phyloP scores from a whole-genome alignment of 2,888 invertebrate species.

The Oscheius myriophilus region DNA sequence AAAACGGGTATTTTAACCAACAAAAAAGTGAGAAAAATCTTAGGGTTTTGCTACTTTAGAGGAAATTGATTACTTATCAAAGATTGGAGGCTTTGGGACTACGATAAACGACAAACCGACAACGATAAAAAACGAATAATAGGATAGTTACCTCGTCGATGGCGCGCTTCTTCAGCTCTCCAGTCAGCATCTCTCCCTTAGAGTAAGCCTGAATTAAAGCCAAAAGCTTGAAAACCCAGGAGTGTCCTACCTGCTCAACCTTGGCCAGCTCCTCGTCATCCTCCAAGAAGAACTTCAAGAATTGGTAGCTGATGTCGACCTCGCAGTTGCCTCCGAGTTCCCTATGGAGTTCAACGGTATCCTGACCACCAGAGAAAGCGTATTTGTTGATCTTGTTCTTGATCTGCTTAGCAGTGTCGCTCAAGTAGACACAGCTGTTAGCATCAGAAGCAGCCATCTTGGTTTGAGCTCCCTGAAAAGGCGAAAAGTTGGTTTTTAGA shows the following conservation, averaged over 20 bases:
- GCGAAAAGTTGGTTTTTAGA: not conserved
- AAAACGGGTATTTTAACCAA: no score
- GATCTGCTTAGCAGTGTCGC: slow-evolving; percentile 91
- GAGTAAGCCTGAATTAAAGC: slow-evolving; percentile 79
- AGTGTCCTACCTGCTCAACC: slow-evolving; percentile 76
- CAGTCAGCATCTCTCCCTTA: slow-evolving; percentile 88
- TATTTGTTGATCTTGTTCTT: slow-evolving; percentile 95
- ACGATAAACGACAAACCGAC: no score
- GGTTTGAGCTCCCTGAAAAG: slow-evolving; percentile 84
- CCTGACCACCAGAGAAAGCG: slow-evolving; percentile 95
- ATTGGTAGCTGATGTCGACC: slow-evolving; percentile 93
- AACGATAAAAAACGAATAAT: not conserved
- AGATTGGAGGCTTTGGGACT: no score
- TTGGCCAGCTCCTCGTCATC: slow-evolving; percentile 86
- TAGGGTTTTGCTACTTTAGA: no score
- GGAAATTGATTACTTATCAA: no score
- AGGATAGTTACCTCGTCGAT: slow-evolving; percentile 77
- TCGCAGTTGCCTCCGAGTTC: slow-evolving; percentile 89
- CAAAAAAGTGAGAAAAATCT: no score
- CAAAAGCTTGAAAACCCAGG: not conserved
- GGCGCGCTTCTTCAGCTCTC: slow-evolving; percentile 90
- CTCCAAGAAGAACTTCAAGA: slow-evolving; percentile 91
- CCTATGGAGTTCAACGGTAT: slow-evolving; percentile 90
- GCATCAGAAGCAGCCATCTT: slow-evolving; percentile 98
- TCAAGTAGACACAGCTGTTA: slow-evolving; percentile 92